phyloP scores from a whole-genome alignment of 2,888 invertebrate species.

The Lissocephala sabroskyi region DNA sequence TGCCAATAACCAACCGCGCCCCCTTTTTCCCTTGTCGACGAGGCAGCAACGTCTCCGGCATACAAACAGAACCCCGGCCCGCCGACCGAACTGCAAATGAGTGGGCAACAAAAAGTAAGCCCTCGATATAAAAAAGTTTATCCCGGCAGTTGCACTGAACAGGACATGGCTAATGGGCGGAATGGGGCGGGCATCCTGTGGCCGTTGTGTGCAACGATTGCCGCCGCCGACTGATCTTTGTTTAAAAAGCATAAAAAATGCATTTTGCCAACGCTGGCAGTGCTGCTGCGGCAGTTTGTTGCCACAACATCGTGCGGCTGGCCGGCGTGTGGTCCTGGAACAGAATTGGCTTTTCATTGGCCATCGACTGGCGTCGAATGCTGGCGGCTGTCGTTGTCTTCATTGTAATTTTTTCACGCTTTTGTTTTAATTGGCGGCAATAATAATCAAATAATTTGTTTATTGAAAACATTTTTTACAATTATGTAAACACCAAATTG shows the following conservation, averaged over 20 bases:
- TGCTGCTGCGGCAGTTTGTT: slow-evolving; percentile 6
- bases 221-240: slow-evolving; percentile 54
- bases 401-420: slow-evolving; percentile 30
- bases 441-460: slow-evolving; percentile 72
- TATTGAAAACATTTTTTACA: slow-evolving; percentile 71
- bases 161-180: too few relatives aligned
- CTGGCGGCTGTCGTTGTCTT: slow-evolving; percentile 12
- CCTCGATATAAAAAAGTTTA: slow-evolving; percentile 44
- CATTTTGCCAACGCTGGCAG: slow-evolving; percentile 14
- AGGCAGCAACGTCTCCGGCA: too few relatives aligned
- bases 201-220: slow-evolving; percentile 35
- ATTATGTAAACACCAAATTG: slow-evolving; percentile 70
- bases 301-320: slow-evolving; percentile 1
- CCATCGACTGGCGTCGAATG: neutral
- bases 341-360: neutral
- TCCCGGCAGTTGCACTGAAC: slow-evolving; percentile 22
- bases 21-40: too few relatives aligned
- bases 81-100: slow-evolving; percentile 26
- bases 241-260: slow-evolving; percentile 20
- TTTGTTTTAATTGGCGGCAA: slow-evolving; percentile 65
- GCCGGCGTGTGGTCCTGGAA: neutral
- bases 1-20: too few relatives aligned
- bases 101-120: slow-evolving; percentile 21
- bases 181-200: neutral
- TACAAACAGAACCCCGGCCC: slow-evolving; percentile 1